Evolutionary conservation across 2,797 vertebrate genomes (phyloP), one percentile per base, ranked within the genome.

Genomic region (Tapera naevia): DNA sequence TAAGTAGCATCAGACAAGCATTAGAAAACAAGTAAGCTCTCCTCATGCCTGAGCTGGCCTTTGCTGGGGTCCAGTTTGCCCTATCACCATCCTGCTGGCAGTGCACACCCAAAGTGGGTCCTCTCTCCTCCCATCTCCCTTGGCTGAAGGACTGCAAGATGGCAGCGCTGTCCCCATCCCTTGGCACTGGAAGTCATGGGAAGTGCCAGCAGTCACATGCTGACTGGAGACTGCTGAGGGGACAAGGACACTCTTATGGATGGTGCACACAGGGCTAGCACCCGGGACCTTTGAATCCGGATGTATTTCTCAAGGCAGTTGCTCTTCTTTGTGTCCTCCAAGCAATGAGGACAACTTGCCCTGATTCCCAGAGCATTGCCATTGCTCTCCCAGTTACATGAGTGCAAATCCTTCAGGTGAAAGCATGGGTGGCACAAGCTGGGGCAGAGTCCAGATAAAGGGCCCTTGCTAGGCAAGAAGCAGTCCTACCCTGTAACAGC

Each of bases 21-120:
- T 78, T 25, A 62, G 27, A 61, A 73, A 81, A 33, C 22, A 43
- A 24, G 21, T 2, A 3, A 43, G 6, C 41, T 51, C 83, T 67
- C 39, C 62, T 35, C 57, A 28, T 7, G 25, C 45, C 46, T 58
- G 28, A 83, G 15, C 41, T 60, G 32, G 19, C 41, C 27, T 61
- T 62, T 86, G 50, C 46, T 3, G 2, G 1, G 25, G 12, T 80
- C 21, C 0, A 0, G 27, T 69, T 83, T 87, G 5, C 28, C 27
- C 33, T 64, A 19, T 24, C 28, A 25, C 22, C 5, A 0, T 58
- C 21, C 56, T 66, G 32, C 16, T 67, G 41, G 16, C 35, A 60
- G 32, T 30, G 70, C 23, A 4, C 11, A 45, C 28, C 43, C 54
- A 35, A 2, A 0, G 1, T 15, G 28, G 18, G 11, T 39, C 19